phyloP scores from a whole-genome alignment of 2,888 invertebrate genomes.

The Aethes cnicana region DNA sequence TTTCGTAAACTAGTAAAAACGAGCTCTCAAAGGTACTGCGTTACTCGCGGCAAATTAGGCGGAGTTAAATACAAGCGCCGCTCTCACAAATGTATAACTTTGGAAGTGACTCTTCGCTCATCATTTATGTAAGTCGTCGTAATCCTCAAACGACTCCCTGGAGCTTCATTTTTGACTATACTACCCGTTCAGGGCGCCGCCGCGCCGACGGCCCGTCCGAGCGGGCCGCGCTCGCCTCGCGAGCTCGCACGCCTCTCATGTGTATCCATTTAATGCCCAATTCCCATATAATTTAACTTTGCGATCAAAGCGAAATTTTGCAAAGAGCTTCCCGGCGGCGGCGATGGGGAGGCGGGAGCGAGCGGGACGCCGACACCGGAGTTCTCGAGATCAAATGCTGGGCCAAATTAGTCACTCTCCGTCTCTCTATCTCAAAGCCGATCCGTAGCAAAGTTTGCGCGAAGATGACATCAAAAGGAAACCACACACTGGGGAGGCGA shows the following conservation, averaged over 20 bases:
- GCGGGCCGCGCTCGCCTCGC: conserved; percentile 34
- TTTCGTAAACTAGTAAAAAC: conserved; percentile 83
- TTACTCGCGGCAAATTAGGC: conserved; percentile 81
- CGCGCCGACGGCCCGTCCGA: conserved; percentile 36
- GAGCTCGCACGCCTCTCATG: conserved; percentile 60
- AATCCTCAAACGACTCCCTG: conserved; percentile 67
- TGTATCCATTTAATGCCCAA: conserved; percentile 82
- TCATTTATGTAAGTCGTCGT: conserved; percentile 77
- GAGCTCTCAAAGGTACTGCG: conserved; percentile 80
- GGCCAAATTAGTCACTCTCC: conserved; percentile 83
- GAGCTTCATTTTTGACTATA: conserved; percentile 60
- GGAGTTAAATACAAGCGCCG: conserved; percentile 80
- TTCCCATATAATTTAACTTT: conserved; percentile 83
- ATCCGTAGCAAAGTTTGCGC: conserved; percentile 83
- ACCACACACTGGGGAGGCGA: conserved; percentile 81
- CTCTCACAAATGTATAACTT: conserved; percentile 74
- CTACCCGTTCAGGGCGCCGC: conserved; percentile 52
- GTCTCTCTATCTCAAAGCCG: conserved; percentile 83
- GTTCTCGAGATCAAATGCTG: conserved; percentile 82
- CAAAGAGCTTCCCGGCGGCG: conserved; percentile 79
- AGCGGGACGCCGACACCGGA: conserved; percentile 72
- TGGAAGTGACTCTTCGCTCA: conserved; percentile 74
- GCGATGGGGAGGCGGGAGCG: conserved; percentile 66
- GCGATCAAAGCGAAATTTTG: conserved; percentile 82
- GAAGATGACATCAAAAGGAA: conserved; percentile 83